phyloP scores from a whole-genome alignment of 1,140 invertebrate species.

The Pseudachorutes palmiensis region DNA sequence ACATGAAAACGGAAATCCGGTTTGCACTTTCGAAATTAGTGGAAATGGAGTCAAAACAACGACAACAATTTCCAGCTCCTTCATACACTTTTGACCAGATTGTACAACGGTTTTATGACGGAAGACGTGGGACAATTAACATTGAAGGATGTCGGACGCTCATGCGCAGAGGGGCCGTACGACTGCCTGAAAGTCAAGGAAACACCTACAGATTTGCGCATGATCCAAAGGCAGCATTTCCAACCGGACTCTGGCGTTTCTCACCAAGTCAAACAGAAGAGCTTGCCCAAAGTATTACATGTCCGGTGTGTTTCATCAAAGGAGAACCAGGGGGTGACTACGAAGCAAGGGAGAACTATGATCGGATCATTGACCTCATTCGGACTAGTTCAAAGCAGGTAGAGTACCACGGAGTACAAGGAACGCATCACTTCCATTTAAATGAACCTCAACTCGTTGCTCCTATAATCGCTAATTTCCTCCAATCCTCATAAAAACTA shows the following conservation, averaged over 20 bases:
- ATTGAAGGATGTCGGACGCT: conserved; percentile 28
- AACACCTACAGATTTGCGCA: conserved; percentile 24
- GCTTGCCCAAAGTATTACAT: conserved; percentile 18
- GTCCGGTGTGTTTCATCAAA: conserved; percentile 28
- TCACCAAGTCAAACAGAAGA: conserved; percentile 15
- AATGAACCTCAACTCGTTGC: conserved; percentile 42
- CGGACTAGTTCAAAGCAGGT: conserved; percentile 19
- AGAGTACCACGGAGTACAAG: conserved; percentile 39
- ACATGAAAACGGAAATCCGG: conserved; percentile 6
- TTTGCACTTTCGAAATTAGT: conserved; percentile 12
- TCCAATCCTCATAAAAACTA: conserved; percentile 29
- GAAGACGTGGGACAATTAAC: conserved; percentile 19
- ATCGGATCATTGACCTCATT: conserved; percentile 29
- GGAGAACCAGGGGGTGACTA: conserved; percentile 23
- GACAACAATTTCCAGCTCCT: background rate
- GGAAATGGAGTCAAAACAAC: conserved; percentile 22
- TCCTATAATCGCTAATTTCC: conserved; percentile 40
- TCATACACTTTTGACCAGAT: conserved; percentile 23
- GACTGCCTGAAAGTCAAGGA: background rate
- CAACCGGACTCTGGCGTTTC: conserved; percentile 18
- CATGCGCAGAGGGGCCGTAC: conserved; percentile 19
- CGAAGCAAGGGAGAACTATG: conserved; percentile 18
- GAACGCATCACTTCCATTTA: conserved; percentile 44
- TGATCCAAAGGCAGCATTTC: conserved; percentile 23
- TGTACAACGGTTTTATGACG: conserved; percentile 23